Evolutionary conservation across 1,140 invertebrate genomes (phyloP).

Genomic region (Trichomalopsis sarcophagae): DNA sequence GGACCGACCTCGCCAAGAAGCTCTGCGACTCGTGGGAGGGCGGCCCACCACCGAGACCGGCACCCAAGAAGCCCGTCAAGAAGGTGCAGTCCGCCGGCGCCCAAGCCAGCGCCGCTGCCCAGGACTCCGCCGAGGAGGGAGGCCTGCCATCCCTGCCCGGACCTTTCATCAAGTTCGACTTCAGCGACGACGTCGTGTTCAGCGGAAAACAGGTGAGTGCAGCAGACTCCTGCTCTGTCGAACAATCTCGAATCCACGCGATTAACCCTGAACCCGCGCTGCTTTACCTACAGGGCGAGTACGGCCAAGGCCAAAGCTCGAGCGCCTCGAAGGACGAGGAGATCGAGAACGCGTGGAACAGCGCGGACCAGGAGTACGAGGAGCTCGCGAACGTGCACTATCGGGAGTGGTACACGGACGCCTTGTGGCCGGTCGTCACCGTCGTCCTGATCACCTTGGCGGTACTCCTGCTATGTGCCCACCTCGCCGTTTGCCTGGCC

Average conservation of each 20-base stretch:
- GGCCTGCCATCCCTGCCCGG: not conserved
- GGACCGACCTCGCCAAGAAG: slow-evolving; percentile 66
- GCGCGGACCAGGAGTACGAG: slow-evolving; percentile 65
- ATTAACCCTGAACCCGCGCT: not conserved
- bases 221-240: too few relatives aligned
- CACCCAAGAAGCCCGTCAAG: slow-evolving; percentile 43
- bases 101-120: not conserved
- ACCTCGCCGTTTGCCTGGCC: slow-evolving; percentile 61
- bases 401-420: slow-evolving; percentile 61
- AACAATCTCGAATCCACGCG: too few relatives aligned
- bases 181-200: slow-evolving; percentile 17
- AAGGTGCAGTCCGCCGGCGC: slow-evolving; percentile 4
- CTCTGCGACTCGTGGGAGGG: slow-evolving; percentile 63
- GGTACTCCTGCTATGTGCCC: slow-evolving; percentile 60
- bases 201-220: slow-evolving; percentile 9
- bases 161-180: slow-evolving; percentile 45
- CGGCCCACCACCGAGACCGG: slow-evolving; percentile 59
- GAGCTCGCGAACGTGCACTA: slow-evolving; percentile 56
- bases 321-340: slow-evolving; percentile 56
- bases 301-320: slow-evolving; percentile 44
- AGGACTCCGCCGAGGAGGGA: slow-evolving; percentile 20
- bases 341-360: slow-evolving; percentile 60
- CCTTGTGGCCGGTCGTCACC: slow-evolving; percentile 64
- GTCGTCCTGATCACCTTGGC: slow-evolving; percentile 60
- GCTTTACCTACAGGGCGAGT: slow-evolving; percentile 54